phyloP scores from a whole-genome alignment of 2,888 invertebrate genomes.

The Orthosia cruda region DNA sequence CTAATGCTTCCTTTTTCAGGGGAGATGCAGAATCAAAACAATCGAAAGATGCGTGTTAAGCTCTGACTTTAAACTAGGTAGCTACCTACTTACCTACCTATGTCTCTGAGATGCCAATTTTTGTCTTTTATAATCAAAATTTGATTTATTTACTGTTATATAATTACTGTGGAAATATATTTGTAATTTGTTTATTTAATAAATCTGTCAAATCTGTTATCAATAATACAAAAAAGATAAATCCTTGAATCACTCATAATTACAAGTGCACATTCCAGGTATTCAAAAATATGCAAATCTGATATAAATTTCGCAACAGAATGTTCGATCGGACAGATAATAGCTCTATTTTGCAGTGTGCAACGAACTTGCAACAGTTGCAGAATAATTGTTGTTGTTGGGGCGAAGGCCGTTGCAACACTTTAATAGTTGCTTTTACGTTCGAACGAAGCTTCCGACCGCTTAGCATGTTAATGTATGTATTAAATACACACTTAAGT shows the following conservation, averaged over 20 bases:
- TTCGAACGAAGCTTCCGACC: slow-evolving; percentile 55
- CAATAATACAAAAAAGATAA: no score
- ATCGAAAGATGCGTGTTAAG: neutral
- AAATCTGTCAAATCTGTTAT: no score
- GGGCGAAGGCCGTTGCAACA: slow-evolving; percentile 53
- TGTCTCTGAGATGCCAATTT: slow-evolving; percentile 45
- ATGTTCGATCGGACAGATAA: slow-evolving; percentile 57
- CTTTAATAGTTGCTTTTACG: slow-evolving; percentile 56
- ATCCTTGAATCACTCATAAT: slow-evolving; percentile 16
- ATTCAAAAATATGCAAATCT: slow-evolving; percentile 39
- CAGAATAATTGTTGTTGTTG: slow-evolving; percentile 54
- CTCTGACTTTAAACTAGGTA: neutral
- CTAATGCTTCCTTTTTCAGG: slow-evolving; percentile 64
- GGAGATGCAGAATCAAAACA: slow-evolving; percentile 76
- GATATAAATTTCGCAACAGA: slow-evolving; percentile 50
- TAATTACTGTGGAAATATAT: slow-evolving; percentile 10
- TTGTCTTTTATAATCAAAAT: slow-evolving; percentile 42
- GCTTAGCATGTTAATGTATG: slow-evolving; percentile 15
- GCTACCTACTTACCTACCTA: neutral
- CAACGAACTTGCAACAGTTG: slow-evolving; percentile 65
- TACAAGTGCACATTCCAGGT: slow-evolving; percentile 3
- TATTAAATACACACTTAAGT: slow-evolving; percentile 2
- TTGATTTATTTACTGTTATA: slow-evolving; percentile 30
- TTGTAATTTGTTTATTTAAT: slow-evolving; percentile 32
- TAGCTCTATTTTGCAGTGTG: slow-evolving; percentile 64